phyloP scores from a whole-genome alignment of 1,140 invertebrate species.

The Parapsyche elsis region DNA sequence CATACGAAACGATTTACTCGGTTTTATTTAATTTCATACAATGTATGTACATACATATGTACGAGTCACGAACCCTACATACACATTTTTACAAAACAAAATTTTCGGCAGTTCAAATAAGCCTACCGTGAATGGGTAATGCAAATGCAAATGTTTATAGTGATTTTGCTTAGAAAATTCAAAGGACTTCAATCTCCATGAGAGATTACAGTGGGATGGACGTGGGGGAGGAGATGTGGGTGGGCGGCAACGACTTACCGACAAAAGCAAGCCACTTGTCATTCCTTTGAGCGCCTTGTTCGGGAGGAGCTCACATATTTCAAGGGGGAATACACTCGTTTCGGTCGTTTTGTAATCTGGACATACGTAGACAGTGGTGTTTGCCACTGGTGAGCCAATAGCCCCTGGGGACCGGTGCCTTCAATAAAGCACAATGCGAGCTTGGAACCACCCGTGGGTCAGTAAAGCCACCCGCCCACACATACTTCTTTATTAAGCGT shows the following conservation, averaged over 20 bases:
- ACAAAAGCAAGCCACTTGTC: conserved; percentile 22
- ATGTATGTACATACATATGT: too few relatives aligned
- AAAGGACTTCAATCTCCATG: not conserved
- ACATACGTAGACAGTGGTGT: not conserved
- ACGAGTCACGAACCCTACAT: too few relatives aligned
- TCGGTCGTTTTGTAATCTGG: conserved; percentile 2
- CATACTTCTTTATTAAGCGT: too few relatives aligned
- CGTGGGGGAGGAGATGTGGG: not conserved
- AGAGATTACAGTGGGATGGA: not conserved
- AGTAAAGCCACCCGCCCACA: too few relatives aligned
- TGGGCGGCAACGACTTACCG: not conserved
- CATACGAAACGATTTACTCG: too few relatives aligned
- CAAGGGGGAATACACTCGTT: not conserved
- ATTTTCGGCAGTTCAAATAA: not conserved
- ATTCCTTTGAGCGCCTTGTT: conserved; percentile 16
- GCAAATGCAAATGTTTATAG: not conserved
- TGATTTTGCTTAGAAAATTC: not conserved
- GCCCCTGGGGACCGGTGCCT: too few relatives aligned
- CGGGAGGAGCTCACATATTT: not conserved
- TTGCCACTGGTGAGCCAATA: too few relatives aligned
- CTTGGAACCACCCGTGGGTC: too few relatives aligned
- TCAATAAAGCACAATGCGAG: too few relatives aligned
- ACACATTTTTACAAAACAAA: not conserved
- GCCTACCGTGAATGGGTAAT: not conserved
- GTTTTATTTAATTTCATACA: too few relatives aligned